phyloP scores from a whole-genome alignment of 2,113 vertebrate species.

The Notothenia coriiceps region DNA sequence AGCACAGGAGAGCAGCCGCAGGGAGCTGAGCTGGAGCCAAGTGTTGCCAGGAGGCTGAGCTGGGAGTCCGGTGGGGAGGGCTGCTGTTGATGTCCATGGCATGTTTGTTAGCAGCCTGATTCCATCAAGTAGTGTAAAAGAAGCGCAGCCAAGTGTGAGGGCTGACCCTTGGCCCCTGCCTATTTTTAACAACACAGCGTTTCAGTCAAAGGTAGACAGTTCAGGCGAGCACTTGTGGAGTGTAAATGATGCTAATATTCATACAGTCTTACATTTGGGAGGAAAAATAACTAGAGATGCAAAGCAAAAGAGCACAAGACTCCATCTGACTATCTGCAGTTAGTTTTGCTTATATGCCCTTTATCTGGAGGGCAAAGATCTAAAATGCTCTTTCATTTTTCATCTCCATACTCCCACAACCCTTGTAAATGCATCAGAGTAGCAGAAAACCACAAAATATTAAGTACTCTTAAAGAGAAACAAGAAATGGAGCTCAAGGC shows the following conservation, averaged over 20 bases:
- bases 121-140: conserved; percentile 82
- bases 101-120: conserved; percentile 86
- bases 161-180: conserved; percentile 70
- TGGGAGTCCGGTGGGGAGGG: conserved; percentile 73
- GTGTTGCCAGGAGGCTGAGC: conserved; percentile 81
- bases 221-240: conserved; percentile 67
- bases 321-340: conserved; percentile 62
- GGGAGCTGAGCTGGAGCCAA: conserved; percentile 74
- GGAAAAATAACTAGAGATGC: conserved; percentile 66
- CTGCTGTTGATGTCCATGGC: conserved; percentile 82
- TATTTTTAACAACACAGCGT: conserved; percentile 78
- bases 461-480: conserved; percentile 66
- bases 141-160: conserved; percentile 76
- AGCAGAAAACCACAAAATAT: conserved; percentile 59
- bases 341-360: conserved; percentile 70
- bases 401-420: conserved; percentile 77
- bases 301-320: conserved; percentile 73
- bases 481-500: conserved; percentile 54
- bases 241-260: conserved; percentile 79
- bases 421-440: conserved; percentile 76
- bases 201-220: conserved; percentile 77
- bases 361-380: conserved; percentile 78
- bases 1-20: conserved; percentile 79
- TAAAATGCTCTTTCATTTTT: conserved; percentile 76
- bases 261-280: conserved; percentile 72